phyloP scores from a whole-genome alignment of 1,140 invertebrate species.

The Sinella curviseta region DNA sequence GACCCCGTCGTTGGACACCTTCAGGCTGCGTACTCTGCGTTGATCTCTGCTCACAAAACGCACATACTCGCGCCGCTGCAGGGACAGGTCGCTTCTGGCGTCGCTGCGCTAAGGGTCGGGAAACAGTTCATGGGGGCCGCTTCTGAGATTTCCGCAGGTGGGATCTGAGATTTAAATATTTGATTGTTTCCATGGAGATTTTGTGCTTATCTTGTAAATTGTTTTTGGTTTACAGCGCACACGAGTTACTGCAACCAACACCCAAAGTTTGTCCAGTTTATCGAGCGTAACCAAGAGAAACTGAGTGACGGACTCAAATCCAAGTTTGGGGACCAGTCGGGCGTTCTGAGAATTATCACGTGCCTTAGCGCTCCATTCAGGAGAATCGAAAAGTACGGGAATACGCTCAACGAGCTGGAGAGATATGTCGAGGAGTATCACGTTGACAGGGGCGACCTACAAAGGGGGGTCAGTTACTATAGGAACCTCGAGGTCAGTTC shows the following conservation, averaged over 20 bases:
- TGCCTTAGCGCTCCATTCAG: slow-evolving; percentile 92
- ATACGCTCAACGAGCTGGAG: slow-evolving; percentile 81
- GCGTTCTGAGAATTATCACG: slow-evolving; percentile 55
- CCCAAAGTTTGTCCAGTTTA: background rate
- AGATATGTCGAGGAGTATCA: slow-evolving; percentile 93
- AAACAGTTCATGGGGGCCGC: too few relatives aligned
- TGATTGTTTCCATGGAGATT: too few relatives aligned
- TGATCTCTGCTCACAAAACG: background rate
- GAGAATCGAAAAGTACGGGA: slow-evolving; percentile 90
- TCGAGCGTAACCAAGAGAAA: background rate
- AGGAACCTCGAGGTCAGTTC: slow-evolving; percentile 86
- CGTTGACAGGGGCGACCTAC: slow-evolving; percentile 91
- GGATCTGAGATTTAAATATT: too few relatives aligned
- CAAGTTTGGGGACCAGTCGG: background rate
- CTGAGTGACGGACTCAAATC: background rate
- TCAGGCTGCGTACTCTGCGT: background rate
- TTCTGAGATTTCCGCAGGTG: too few relatives aligned
- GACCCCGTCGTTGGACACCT: background rate
- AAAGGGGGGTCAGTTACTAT: slow-evolving; percentile 88
- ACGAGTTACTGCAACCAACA: background rate
- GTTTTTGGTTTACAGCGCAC: background rate
- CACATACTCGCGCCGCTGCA: background rate
- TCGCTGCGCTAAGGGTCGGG: background rate
- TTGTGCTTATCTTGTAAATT: too few relatives aligned
- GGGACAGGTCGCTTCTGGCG: background rate